Conservation (phyloP, 1,140 invertebrate genomes). For the Drosophila nigromelanica region DNA sequence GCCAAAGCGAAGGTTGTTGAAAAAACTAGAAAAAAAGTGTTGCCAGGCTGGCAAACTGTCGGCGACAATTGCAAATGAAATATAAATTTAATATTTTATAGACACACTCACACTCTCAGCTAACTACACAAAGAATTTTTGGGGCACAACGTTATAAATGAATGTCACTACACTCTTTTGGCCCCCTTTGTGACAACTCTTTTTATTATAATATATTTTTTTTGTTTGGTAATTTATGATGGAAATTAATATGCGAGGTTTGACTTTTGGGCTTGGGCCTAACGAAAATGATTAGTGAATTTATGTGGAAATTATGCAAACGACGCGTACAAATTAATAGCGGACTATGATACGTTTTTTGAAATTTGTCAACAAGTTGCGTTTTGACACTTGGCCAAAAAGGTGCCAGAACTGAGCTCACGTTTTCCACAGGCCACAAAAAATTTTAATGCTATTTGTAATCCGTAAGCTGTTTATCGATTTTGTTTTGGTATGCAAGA, state of each 20-base stretch:
- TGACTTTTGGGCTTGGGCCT: conserved; percentile 48
- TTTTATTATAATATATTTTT: conserved; percentile 35
- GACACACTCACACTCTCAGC: conserved; percentile 46
- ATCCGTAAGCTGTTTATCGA: conserved; percentile 6
- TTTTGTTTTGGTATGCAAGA: neutral
- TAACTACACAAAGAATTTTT: conserved; percentile 33
- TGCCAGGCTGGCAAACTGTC: conserved; percentile 49
- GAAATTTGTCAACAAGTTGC: conserved; percentile 67
- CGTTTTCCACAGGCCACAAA: conserved; percentile 23
- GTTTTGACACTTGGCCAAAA: conserved; percentile 59
- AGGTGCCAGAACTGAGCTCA: conserved; percentile 59
- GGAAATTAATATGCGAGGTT: conserved; percentile 71
- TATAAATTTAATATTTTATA: conserved; percentile 81
- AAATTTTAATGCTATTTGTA: conserved; percentile 5
- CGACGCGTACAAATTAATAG: conserved; percentile 54
- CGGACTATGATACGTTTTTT: conserved; percentile 47
- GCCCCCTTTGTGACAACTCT: conserved; percentile 41
- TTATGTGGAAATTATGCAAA: conserved; percentile 78
- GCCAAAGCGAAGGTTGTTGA: conserved; percentile 23
- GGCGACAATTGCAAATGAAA: conserved; percentile 79
- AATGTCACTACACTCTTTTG: conserved; percentile 36
- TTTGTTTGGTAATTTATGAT: conserved; percentile 66
- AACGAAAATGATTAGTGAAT: conserved; percentile 71
- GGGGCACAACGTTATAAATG: conserved; percentile 42
- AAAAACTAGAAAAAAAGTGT: conserved; percentile 28